Evolutionary conservation across 1,140 invertebrate species (phyloP).

Genomic region (Ooceraea biroi): DNA sequence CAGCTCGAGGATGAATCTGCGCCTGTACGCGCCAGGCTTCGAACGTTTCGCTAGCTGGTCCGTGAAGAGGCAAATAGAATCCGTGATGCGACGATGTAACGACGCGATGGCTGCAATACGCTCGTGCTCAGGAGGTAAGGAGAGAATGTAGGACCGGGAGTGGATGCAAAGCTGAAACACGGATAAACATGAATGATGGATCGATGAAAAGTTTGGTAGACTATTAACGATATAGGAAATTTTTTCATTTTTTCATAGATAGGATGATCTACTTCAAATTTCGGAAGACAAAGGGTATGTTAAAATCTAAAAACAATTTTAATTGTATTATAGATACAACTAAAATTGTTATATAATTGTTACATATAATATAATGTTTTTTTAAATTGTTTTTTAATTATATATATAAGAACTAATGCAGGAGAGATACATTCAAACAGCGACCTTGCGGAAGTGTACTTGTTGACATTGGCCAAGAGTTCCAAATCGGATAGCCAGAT

Average conservation of each 20-base stretch:
- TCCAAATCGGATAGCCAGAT: conserved; percentile 75
- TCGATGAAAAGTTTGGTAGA: not conserved
- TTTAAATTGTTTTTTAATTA: no score
- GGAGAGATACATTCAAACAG: not conserved
- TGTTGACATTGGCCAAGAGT: conserved; percentile 81
- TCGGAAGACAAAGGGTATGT: no score
- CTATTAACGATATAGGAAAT: not conserved
- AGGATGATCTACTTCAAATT: not conserved
- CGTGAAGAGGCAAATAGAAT: not conserved
- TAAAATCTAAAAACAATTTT: not conserved
- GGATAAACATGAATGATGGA: not conserved
- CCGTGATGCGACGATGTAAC: not conserved
- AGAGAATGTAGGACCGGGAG: not conserved
- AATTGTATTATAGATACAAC: not conserved
- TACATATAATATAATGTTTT: no score
- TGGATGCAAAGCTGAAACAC: not conserved
- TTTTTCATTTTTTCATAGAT: not conserved
- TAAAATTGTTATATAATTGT: no score
- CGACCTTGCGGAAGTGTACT: conserved; percentile 10
- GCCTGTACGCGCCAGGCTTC: conserved; percentile 2
- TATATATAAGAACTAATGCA: not conserved
- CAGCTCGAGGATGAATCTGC: not conserved
- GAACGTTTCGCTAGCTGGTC: conserved; percentile 3
- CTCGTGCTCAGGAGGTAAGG: not conserved
- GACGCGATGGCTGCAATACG: not conserved